Conservation (phyloP, 1,140 invertebrate genomes). For the Hyles euphorbiae region DNA sequence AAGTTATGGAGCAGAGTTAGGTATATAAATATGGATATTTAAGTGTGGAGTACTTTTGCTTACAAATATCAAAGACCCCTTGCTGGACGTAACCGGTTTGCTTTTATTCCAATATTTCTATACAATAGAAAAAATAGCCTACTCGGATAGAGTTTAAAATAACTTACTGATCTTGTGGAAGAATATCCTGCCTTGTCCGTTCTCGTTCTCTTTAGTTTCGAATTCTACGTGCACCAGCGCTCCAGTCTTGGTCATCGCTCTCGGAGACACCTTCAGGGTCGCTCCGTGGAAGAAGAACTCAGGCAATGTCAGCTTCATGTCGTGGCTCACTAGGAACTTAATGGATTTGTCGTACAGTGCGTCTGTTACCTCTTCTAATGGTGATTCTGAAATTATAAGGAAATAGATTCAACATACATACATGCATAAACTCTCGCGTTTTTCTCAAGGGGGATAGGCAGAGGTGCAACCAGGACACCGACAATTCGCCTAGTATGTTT, state of each 20-base stretch:
- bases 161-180: conserved; percentile 85
- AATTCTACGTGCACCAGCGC: conserved; percentile 84
- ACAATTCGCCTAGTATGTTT: too few species aligned
- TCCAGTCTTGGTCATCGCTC: conserved; percentile 82
- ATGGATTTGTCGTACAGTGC: conserved; percentile 81
- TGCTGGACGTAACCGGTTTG: too few species aligned
- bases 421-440: too few species aligned
- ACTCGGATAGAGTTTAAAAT: not conserved
- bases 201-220: conserved; percentile 66
- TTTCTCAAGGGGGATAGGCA: too few species aligned
- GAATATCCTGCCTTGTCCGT: conserved; percentile 78
- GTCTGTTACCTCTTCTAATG: conserved; percentile 83
- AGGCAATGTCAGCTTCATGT: conserved; percentile 82
- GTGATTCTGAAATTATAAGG: conserved; percentile 64
- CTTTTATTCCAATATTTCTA: too few species aligned
- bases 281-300: conserved; percentile 83
- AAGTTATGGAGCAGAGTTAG: too few species aligned
- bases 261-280: conserved; percentile 82
- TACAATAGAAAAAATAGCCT: too few species aligned
- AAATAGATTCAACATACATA: not conserved
- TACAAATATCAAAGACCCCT: too few species aligned
- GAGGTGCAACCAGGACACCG: too few species aligned
- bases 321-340: conserved; percentile 85
- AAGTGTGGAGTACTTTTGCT: too few species aligned
- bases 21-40: too few species aligned